Evolutionary conservation across 2,113 vertebrate species (phyloP).

Genomic region (Neomonachus schauinslandi): DNA sequence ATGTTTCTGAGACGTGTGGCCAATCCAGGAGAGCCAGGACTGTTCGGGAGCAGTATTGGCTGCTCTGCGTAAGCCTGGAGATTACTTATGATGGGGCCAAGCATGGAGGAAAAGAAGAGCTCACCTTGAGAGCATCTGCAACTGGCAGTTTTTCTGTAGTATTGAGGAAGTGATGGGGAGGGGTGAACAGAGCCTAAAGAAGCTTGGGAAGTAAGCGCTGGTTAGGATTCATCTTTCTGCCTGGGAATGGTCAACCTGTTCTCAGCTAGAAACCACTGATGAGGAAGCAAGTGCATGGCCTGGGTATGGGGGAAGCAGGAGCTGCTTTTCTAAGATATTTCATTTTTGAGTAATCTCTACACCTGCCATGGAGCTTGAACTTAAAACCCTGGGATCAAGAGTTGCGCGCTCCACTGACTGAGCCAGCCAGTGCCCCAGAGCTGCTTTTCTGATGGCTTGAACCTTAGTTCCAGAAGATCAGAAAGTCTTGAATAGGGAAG

Average conservation of each 20-base stretch:
- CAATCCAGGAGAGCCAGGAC: background rate
- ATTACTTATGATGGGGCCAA: background rate
- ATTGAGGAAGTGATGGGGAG: background rate
- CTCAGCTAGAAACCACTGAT: background rate
- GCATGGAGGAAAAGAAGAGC: background rate
- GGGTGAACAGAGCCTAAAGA: background rate
- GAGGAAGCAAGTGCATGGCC: background rate
- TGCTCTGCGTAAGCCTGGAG: background rate
- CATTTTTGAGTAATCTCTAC: background rate
- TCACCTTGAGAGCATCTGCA: background rate
- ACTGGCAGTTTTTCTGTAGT: background rate
- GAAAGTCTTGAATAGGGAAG: conserved; percentile 43
- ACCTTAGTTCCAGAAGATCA: conserved; percentile 27
- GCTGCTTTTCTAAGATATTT: background rate
- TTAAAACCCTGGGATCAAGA: background rate
- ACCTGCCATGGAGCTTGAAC: background rate
- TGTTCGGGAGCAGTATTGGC: background rate
- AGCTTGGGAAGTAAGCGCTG: background rate
- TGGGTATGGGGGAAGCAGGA: background rate
- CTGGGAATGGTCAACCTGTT: background rate
- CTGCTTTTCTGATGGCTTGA: conserved; percentile 7
- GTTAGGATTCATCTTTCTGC: background rate
- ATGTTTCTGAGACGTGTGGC: background rate
- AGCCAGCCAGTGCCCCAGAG: background rate
- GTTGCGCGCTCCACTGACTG: background rate